Conservation (phyloP, 2,888 invertebrate species). For the Gastracanthus pulcherrimus region DNA sequence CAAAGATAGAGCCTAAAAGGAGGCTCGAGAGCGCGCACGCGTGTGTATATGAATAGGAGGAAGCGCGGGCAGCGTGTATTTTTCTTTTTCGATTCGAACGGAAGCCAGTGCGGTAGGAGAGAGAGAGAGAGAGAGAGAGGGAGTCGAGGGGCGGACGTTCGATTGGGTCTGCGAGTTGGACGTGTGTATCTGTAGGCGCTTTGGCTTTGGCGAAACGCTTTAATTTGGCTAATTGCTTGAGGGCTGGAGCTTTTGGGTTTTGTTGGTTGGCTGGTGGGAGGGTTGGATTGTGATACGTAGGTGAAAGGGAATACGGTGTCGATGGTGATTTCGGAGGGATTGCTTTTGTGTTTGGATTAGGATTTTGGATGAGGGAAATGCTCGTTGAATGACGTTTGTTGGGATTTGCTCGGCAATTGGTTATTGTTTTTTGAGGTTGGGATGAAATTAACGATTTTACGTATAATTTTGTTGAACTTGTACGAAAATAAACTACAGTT, state of each 20-base stretch:
- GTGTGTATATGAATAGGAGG: not conserved
- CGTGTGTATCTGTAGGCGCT: not conserved
- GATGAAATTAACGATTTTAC: too few relatives aligned
- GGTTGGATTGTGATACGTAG: too few relatives aligned
- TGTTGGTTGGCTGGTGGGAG: not conserved
- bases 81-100: not conserved
- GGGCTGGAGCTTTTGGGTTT: not conserved
- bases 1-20: too few relatives aligned
- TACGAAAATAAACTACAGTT: too few relatives aligned
- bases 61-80: not conserved
- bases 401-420: not conserved
- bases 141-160: not conserved
- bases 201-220: not conserved
- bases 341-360: not conserved
- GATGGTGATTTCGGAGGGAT: not conserved
- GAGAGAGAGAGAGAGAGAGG: not conserved
- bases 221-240: conserved; percentile 21
- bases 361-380: not conserved
- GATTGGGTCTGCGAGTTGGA: not conserved
- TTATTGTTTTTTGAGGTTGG: too few relatives aligned
- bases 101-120: not conserved
- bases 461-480: too few relatives aligned
- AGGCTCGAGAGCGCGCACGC: not conserved
- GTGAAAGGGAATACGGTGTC: not conserved
- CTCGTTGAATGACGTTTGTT: not conserved